Evolutionary conservation across 2,113 vertebrate genomes (phyloP), one percentile per base, ranked within the genome.

Genomic region (Menura novaehollandiae): DNA sequence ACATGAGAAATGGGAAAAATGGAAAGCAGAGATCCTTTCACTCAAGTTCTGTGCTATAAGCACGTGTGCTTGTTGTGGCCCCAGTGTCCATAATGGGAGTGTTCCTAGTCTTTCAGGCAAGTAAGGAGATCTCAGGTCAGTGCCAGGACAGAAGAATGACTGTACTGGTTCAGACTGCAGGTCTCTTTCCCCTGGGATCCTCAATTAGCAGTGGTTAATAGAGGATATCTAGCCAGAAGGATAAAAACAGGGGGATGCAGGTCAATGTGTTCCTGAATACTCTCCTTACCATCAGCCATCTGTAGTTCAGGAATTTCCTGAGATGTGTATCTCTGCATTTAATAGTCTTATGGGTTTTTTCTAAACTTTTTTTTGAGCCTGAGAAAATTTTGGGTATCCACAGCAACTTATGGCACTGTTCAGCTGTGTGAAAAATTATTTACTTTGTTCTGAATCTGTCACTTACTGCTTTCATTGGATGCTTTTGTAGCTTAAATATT

Each of bases 361-460:
- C 56, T 64, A 75, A 67, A 59, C 9, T 3, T 7, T 47, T 73
- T 82, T 91, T 47, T 67, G 51, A 89, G 60, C 32, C 35, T 63
- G 47, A 85, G 39, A 35, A 79, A 59, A 78, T 73, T 19, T 55
- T 15, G 59, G 51, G 49, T 41, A 77, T 73, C 30, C 52, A 72
- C 62, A 90, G 62, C 60, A 63, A 51, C 71, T 90, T 85, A 53
- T 19, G 75, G 43, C 56, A 35, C 39, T 59, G 30, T 71, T 93
- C 46, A 85, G 3, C 78, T 64, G 43, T 52, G 60, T 78, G 69
- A 91, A 92, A 63, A 85, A 95, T 76, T 78, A 91, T 37, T 89
- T 89, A 78, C 55, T 81, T 95, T 79, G 86, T 60, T 82, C 93
- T 60, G 79, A 90, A 73, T 95, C 67, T 85, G 85, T 85, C 91